These are phyloP conservation scores for Halcyon chelicuti DNA, from an alignment of 2,797 vertebrate genomes.

Conservation along the genomic window DNA sequence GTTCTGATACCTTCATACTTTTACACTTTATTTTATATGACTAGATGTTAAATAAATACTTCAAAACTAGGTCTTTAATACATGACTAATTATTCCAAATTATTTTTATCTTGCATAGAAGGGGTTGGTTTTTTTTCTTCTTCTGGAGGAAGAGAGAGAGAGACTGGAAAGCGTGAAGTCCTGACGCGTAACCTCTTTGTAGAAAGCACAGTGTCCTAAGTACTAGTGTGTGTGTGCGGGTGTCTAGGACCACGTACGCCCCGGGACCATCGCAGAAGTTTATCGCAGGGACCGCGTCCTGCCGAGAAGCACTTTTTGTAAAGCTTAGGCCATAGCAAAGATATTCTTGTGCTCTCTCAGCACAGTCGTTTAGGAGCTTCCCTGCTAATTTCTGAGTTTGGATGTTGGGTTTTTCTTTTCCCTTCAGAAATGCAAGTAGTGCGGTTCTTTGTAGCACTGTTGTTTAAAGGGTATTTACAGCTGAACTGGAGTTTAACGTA, in stretches of 20 bases:
- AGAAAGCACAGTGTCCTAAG: constrained; percentile 73
- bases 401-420: neutral
- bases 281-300: neutral
- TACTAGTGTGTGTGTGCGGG: neutral
- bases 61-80: constrained; percentile 76
- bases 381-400: neutral
- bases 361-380: constrained; percentile 10
- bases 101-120: constrained; percentile 75
- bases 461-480: neutral
- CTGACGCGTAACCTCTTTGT: constrained; percentile 24
- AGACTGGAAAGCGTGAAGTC: neutral
- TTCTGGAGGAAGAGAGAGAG: constrained; percentile 32
- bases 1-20: constrained; percentile 71
- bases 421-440: neutral
- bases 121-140: constrained; percentile 10
- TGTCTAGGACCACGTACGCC: neutral
- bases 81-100: constrained; percentile 66
- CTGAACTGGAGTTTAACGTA: constrained; percentile 18
- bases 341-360: constrained; percentile 18
- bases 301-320: constrained; percentile 63
- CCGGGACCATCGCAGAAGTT: constrained; percentile 52
- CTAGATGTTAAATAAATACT: constrained; percentile 77
- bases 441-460: neutral
- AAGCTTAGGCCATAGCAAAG: constrained; percentile 34
- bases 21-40: constrained; percentile 79